Evolutionary conservation across 1,140 invertebrate species (phyloP), one percentile per base, ranked within the genome.

Genomic region (Paramacrobiotus metropolitanus): DNA sequence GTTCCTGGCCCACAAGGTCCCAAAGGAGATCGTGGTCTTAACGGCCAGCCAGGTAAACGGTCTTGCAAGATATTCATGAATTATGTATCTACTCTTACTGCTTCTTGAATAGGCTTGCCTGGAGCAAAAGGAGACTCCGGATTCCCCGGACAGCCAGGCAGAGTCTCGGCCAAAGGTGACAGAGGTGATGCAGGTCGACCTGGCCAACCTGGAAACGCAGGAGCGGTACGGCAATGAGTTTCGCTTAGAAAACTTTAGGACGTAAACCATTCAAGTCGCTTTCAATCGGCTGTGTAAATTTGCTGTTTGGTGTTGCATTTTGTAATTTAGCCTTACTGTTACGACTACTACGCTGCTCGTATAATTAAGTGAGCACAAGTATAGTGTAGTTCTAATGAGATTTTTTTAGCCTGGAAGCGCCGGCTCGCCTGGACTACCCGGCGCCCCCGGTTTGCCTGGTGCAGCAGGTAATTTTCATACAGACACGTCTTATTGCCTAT

Each of bases 181-280:
- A 61, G 64, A 61, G 68, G 62, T 63, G 61, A 62, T 48, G 63
- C 62, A 28, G 66, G 66, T 65, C 61, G 59, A 18, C 65, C 68
- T 60, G 67, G 67, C 59, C 64, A 66, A 15, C 21, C 61, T 59
- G 71, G 71, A 60, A 61, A 68, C 66, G 62, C 62, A 44, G 64
- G 66, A 60, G n/a, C n/a, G n/a, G n/a, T n/a, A n/a, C n/a, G n/a
- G n/a, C n/a, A n/a, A n/a, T n/a, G n/a, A n/a, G n/a, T n/a, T n/a
- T n/a, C n/a, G n/a, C n/a, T n/a, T n/a, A n/a, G n/a, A n/a, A n/a
- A n/a, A n/a, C n/a, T n/a, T n/a, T n/a, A n/a, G n/a, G n/a, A n/a
- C n/a, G n/a, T n/a, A n/a, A n/a, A n/a, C n/a, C n/a, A n/a, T n/a
- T n/a, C n/a, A n/a, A n/a, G n/a, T n/a, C n/a, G n/a, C n/a, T n/a